These are phyloP conservation scores for Aphyosemion australe DNA, from an alignment of 2,113 vertebrate species.

Conservation along the genomic window DNA sequence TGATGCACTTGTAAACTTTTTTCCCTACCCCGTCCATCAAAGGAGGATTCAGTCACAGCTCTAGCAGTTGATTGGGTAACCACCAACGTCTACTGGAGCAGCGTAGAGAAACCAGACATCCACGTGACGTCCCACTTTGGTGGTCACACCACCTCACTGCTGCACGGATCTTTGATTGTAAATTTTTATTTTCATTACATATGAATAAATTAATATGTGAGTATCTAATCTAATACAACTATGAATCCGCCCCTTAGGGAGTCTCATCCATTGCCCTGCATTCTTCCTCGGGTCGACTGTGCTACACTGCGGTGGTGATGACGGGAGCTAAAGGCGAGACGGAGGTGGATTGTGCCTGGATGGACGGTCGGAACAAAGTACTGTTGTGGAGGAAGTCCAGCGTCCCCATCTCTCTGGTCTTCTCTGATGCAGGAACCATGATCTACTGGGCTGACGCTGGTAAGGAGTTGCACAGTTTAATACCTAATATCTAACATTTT, in stretches of 20 bases:
- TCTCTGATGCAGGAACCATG: slow-evolving; percentile 72
- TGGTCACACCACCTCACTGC: slow-evolving; percentile 68
- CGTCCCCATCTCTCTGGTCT: slow-evolving; percentile 79
- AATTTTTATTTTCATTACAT: neutral
- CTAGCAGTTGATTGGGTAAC: slow-evolving; percentile 91
- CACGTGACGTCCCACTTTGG: slow-evolving; percentile 73
- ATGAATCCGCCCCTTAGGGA: neutral
- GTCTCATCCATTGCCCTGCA: slow-evolving; percentile 81
- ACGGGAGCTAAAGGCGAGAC: neutral
- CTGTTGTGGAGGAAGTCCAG: slow-evolving; percentile 79
- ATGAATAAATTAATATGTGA: no score
- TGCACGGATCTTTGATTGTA: slow-evolving; percentile 66
- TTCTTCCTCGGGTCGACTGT: slow-evolving; percentile 81
- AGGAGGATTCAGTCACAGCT: slow-evolving; percentile 74
- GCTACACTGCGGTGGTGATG: slow-evolving; percentile 75
- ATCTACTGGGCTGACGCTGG: slow-evolving; percentile 90
- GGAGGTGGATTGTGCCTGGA: slow-evolving; percentile 81
- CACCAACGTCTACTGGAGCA: slow-evolving; percentile 89
- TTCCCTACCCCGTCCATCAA: neutral
- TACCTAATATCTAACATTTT: neutral
- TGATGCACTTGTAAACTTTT: neutral
- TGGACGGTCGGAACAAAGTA: slow-evolving; percentile 82
- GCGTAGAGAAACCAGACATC: slow-evolving; percentile 67
- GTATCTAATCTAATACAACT: no score
- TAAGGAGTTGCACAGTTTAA: slow-evolving; percentile 49